Percentiles rank a stretch among this genome's conserved stretches.
Evolutionary conservation across 2,888 invertebrate species (phyloP).

Genomic region (Phanerotoma sp.): DNA sequence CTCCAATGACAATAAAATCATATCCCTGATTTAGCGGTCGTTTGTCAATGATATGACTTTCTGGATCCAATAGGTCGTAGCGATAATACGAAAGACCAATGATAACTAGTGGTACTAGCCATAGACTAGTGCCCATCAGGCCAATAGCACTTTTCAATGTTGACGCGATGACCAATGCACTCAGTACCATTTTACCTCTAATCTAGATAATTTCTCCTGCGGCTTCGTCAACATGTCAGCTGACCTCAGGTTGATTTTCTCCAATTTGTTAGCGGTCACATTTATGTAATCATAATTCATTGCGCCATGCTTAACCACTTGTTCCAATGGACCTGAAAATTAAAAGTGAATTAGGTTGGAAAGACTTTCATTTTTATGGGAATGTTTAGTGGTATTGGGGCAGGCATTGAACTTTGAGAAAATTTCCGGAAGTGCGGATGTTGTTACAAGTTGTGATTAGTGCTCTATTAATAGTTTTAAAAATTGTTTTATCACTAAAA

Average conservation of each 20-base stretch:
- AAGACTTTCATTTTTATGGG: too few relatives aligned
- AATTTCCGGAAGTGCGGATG: too few relatives aligned
- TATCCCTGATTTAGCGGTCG: slow-evolving; percentile 72
- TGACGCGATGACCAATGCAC: slow-evolving; percentile 74
- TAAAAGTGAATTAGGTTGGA: background rate
- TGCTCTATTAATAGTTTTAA: too few relatives aligned
- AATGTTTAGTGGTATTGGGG: too few relatives aligned
- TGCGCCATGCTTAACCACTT: background rate
- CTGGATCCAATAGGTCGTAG: slow-evolving; percentile 80
- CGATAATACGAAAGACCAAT: slow-evolving; percentile 80
- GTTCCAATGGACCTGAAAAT: slow-evolving; percentile 1
- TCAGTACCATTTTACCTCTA: slow-evolving; percentile 66
- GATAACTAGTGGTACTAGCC: slow-evolving; percentile 80
- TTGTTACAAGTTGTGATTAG: too few relatives aligned
- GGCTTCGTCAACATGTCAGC: slow-evolving; percentile 32
- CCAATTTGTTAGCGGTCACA: too few relatives aligned
- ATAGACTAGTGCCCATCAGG: slow-evolving; percentile 74
- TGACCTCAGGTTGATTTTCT: slow-evolving; percentile 36
- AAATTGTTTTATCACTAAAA: too few relatives aligned
- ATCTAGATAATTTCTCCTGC: background rate
- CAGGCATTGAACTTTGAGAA: too few relatives aligned
- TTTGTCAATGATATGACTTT: slow-evolving; percentile 72
- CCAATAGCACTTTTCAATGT: slow-evolving; percentile 74
- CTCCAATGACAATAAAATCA: slow-evolving; percentile 82
- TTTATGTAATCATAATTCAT: background rate